Evolutionary conservation across 2,797 vertebrate species (phyloP).

Genomic region (Anguilla obscura): DNA sequence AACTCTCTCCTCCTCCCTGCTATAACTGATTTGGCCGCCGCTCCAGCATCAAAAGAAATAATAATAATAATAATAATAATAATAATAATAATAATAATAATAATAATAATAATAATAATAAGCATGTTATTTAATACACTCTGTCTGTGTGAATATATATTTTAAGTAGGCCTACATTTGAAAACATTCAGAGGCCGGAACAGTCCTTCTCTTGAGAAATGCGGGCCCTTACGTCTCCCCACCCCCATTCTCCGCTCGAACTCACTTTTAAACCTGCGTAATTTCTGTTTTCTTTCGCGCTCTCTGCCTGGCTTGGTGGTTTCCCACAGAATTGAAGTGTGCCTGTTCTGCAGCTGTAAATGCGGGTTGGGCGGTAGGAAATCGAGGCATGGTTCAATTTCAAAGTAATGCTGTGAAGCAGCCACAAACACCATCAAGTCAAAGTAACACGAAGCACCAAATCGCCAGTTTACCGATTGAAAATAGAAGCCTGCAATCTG

Average conservation of each 20-base stretch:
- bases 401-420: not conserved
- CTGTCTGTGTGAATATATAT: not conserved
- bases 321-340: slow-evolving; percentile 23
- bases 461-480: not conserved
- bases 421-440: not conserved
- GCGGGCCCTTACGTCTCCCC: not conserved
- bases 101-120: slow-evolving; percentile 20
- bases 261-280: slow-evolving; percentile 36
- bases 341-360: not conserved
- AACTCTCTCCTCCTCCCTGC: not conserved
- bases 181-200: not conserved
- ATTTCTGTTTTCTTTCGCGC: slow-evolving; percentile 41
- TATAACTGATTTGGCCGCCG: not conserved
- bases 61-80: too few species aligned
- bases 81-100: not conserved
- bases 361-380: not conserved
- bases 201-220: not conserved
- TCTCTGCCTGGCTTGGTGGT: slow-evolving; percentile 29
- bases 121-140: not conserved
- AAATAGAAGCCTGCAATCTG: not conserved
- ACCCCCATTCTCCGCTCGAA: slow-evolving; percentile 4
- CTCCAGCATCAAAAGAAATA: too few species aligned
- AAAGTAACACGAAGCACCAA: not conserved
- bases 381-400: not conserved
- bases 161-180: not conserved